Evolutionary conservation across 2,888 invertebrate species (phyloP), one percentile per base, ranked within the genome.

Genomic region (Oscheius myriophilus): DNA sequence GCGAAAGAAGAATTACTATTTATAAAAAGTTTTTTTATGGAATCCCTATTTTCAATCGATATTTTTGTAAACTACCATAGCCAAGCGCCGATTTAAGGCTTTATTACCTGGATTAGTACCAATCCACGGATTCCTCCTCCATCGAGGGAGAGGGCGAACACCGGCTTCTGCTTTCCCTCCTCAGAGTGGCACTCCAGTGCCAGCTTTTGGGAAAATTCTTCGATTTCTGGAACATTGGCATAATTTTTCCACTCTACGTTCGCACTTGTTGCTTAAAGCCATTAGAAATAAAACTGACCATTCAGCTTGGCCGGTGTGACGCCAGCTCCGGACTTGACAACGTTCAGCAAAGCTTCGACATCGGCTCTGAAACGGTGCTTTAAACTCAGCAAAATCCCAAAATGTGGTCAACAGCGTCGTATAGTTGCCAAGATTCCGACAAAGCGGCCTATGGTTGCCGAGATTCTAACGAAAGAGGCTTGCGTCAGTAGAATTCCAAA

Each of bases 121-220:
- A 84, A 63, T 45, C 84, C 84, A 23, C 80, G 70, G 41, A 84
- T 81, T 4, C 84, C 84, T 1, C 84, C 84, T 6, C 84, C 84
- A 58, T 84, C 84, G 39, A 80, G 67, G 0, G 71, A 63, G 1
- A 76, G 67, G 9, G 63, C 61, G 23, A 67, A 63, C 11, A 45
- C 51, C 12, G 42, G 53, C n/a, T 67, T 49, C 18, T 42, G 41
- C 12, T 64, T 65, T 1, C 42, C 41, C 25, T 57, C 46, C 25
- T 55, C 49, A 2, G 69, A 65, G 16, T n/a, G 25, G 21, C 53
- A 46, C 43, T 68, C 68, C 21, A 68, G 9, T 1, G 68, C 62
- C 25, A 62, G 41, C 25, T 55, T 62, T 39, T 68, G 68, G 7
- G 62, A 42, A 41, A 68, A 68, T 6, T 63, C 43, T 21, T 68